Base-by-base conservation (phyloP, 1,140 invertebrate genomes). In the Cephus cinctus region DNA sequence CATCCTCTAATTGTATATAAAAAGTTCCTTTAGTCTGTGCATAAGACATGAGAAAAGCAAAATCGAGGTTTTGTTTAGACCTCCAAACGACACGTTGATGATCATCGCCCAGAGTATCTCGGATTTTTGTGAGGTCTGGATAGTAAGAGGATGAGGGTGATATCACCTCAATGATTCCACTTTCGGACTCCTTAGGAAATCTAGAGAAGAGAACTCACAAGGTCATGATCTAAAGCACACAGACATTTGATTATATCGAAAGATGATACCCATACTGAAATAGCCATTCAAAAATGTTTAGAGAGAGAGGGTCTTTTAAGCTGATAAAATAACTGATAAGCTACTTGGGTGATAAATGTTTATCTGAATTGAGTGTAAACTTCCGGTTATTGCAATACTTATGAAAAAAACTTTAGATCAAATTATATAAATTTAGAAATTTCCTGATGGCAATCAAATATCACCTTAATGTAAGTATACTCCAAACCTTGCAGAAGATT, bases 31-130 rank as follows among this genome's bases (percentile, higher is more conserved):
- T 87, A 0, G 83, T 82, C 60, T 93, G 89, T 6, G 89, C 88
- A 69, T 97, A 98, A 52, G 95, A 89, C 96, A 98, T 98, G 1
- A 98, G 78, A 72, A 94, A 98, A 4, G 94, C 89, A 73, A 92
- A 96, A 71, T 98, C 96, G 32, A 96, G 78, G 74, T 98, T 98
- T 73, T 98, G 96, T 68, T 98, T 98, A 1, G 94, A 94, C 36
- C 95, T 79, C 96, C 96, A 98, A 55, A 87, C 81, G 0, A 97
- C 91, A 19, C 95, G 80, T 63, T 96, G 92, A 47, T 84, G 78
- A 3, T 92, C 83, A 74, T 98, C 95, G 0, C 94, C 94, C 3
- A 97, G 77, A 1, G 92, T 96, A 16, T 85, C 78, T 11, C 83
- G 81, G 19, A 95, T 61, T 27, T 83, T 83, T 22, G 89, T 79